Evolutionary conservation across 1,140 invertebrate species (phyloP).

Genomic region (Chrysomallon squamiferum): DNA sequence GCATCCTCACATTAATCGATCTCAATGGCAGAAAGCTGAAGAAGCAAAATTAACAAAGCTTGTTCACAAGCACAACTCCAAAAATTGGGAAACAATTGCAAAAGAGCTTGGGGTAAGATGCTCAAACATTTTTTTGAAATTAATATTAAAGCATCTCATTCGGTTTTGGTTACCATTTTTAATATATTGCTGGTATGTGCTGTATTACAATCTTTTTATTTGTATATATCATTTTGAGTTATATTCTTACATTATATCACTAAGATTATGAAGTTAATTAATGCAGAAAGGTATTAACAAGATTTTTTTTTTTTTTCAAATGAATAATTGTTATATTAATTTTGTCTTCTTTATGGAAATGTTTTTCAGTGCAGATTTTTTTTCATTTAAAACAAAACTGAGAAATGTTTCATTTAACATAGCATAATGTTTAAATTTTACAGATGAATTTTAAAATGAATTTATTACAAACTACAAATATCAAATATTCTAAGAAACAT

Average conservation of each 20-base stretch:
- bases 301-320: no score
- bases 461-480: no score
- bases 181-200: neutral
- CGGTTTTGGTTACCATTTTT: neutral
- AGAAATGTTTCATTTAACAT: no score
- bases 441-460: no score
- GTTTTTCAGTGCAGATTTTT: no score
- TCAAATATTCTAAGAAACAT: no score
- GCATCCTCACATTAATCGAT: slow-evolving; percentile 50
- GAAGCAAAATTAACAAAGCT: slow-evolving; percentile 40
- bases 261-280: neutral
- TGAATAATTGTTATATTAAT: no score
- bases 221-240: neutral
- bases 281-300: neutral
- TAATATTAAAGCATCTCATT: neutral
- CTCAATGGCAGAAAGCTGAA: slow-evolving; percentile 45
- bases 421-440: no score
- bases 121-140: neutral
- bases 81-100: slow-evolving; percentile 54
- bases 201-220: neutral
- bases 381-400: no score
- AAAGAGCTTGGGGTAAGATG: slow-evolving; percentile 49
- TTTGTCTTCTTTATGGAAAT: no score
- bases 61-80: slow-evolving; percentile 31
- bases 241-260: neutral